Evolutionary conservation across 1,140 invertebrate genomes (phyloP).

Genomic region (Brachystomella parvula): DNA sequence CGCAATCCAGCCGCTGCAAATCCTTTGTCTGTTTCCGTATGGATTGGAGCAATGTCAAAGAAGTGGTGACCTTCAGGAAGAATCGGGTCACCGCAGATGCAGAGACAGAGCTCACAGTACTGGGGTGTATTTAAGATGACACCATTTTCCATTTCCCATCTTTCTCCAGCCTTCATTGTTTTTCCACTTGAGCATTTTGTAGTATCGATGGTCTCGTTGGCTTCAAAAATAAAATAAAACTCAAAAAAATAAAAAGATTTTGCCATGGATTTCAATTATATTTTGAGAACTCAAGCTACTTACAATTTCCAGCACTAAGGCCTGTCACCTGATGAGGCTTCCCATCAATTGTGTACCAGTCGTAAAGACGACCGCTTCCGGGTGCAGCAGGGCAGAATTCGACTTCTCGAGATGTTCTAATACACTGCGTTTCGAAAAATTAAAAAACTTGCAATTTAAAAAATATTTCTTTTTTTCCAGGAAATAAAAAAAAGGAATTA

Average conservation of each 20-base stretch:
- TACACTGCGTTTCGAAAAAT: background rate
- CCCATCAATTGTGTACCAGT: slow-evolving; percentile 25
- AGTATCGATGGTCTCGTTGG: background rate
- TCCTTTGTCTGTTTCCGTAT: background rate
- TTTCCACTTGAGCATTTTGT: background rate
- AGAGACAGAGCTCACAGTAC: slow-evolving; percentile 27
- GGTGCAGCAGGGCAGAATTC: slow-evolving; percentile 16
- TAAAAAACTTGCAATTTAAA: background rate
- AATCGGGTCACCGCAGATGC: slow-evolving; percentile 20
- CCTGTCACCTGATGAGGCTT: background rate
- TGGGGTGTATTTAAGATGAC: slow-evolving; percentile 26
- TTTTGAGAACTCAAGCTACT: no score
- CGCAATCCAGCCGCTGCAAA: slow-evolving; percentile 15
- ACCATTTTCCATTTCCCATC: slow-evolving; percentile 28
- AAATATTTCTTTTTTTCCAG: background rate
- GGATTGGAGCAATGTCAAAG: slow-evolving; percentile 1
- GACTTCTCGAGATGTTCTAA: slow-evolving; percentile 6
- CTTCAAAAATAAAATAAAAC: background rate
- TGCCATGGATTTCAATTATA: no score
- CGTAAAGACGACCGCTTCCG: slow-evolving; percentile 9
- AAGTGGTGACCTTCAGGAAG: slow-evolving; percentile 12
- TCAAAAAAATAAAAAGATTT: no score
- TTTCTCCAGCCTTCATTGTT: slow-evolving; percentile 8
- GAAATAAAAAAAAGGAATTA: background rate
- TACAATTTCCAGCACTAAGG: background rate